phyloP scores from a whole-genome alignment of 2,888 invertebrate genomes.

The Orchesellides sinensis region DNA sequence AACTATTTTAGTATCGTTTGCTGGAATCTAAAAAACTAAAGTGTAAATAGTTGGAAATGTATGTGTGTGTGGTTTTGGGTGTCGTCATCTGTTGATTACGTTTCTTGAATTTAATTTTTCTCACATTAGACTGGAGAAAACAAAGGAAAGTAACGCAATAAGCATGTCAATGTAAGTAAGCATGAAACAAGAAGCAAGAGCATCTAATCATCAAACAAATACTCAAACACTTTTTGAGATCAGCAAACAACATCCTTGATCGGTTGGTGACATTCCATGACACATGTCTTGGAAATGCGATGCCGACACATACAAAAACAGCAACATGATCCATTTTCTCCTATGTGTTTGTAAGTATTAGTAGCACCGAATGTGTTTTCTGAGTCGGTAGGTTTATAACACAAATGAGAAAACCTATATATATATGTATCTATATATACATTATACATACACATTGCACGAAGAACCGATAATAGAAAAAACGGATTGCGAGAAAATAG shows the following conservation, averaged over 20 bases:
- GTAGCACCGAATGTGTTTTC: too few relatives aligned
- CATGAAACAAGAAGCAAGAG: background rate
- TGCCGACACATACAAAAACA: slow-evolving; percentile 12
- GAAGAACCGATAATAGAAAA: slow-evolving; percentile 24
- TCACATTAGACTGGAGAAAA: background rate
- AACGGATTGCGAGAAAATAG: background rate
- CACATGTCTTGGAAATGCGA: slow-evolving; percentile 45
- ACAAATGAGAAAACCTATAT: background rate
- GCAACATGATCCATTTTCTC: slow-evolving; percentile 28
- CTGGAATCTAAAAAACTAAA: background rate
- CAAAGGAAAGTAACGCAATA: background rate
- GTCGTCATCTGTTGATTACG: too few relatives aligned
- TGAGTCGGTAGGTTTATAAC: too few relatives aligned
- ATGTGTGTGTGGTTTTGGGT: background rate
- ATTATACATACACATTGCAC: background rate
- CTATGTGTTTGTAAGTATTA: too few relatives aligned
- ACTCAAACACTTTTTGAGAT: background rate
- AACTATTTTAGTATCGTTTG: background rate
- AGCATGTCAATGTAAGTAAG: background rate
- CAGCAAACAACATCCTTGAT: slow-evolving; percentile 38
- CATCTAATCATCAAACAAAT: slow-evolving; percentile 55
- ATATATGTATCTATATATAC: background rate
- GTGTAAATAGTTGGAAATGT: background rate
- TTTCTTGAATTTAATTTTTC: slow-evolving; percentile 13
- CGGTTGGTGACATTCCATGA: slow-evolving; percentile 49